Base-by-base conservation (phyloP, 2,888 invertebrate species). In the Conops quadrifasciatus region DNA sequence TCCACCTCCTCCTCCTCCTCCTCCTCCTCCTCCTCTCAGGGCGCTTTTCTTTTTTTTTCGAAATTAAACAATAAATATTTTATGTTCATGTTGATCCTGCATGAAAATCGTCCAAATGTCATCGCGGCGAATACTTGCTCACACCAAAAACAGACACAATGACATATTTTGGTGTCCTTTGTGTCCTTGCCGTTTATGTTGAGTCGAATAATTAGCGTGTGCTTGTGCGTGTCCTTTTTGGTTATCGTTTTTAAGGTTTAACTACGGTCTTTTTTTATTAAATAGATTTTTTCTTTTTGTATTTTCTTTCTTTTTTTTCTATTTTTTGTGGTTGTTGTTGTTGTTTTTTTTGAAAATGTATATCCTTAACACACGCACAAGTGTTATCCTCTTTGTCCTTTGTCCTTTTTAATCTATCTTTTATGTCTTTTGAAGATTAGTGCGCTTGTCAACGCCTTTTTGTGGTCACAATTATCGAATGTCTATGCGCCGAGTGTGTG, bases 391-490 rank as follows among this genome's bases (percentile, higher is more conserved):
- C 30, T 63, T 36, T 59, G 60, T 13, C 28, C 49, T 49, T 60
- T 26, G 13, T 58, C 60, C 24, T 45, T 60, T 68, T 51, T 58
- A 24, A 15, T 28, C 16, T 28, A 26, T 28, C 58, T 28, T 58
- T 72, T 72, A 62, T 58, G 19, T 16, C 63, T 36, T 64, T 70
- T 62, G 72, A 71, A 71, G 73, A 73, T 74, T 75, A 75, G 74
- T 74, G 51, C 51, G 75, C 67, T 71, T 76, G 75, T 77, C 77
- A 74, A 77, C 77, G 77, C 77, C 77, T 77, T 67, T 67, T 62
- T 73, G 73, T 72, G 75, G 75, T 72, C 62, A 67, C 56, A 73
- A 74, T 53, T 53, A 74, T 76, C 74, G 47, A 60, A 28, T 16
- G 19, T 21, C n/a, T 21, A 13, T 21, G 53, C 21, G 21, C 21